Evolutionary conservation across 2,797 vertebrate genomes (phyloP).

Genomic region (Spinus pinus): DNA sequence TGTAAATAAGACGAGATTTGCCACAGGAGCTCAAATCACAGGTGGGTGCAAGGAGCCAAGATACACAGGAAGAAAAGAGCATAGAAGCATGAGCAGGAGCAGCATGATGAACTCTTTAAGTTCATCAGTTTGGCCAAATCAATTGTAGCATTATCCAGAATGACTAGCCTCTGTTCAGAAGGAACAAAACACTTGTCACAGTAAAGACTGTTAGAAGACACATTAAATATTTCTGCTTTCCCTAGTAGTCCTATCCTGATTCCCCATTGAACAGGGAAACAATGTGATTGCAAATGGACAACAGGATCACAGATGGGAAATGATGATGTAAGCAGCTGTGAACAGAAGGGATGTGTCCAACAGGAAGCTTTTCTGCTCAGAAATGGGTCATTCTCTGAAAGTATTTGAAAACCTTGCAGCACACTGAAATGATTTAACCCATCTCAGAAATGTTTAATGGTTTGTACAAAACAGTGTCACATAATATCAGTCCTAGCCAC

Average conservation of each 20-base stretch:
- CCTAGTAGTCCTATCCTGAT: background rate
- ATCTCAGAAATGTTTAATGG: background rate
- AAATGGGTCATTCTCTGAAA: slow-evolving; percentile 7
- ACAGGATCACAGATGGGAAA: background rate
- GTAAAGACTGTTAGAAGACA: background rate
- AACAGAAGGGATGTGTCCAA: background rate
- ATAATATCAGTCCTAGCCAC: background rate
- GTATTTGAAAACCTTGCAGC: background rate
- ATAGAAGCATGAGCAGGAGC: background rate
- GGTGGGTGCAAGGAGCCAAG: background rate
- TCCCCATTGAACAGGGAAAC: background rate
- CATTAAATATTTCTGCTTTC: slow-evolving; percentile 4
- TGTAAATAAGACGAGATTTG: background rate
- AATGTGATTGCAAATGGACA: background rate
- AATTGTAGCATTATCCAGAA: background rate
- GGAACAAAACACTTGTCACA: background rate
- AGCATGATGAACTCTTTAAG: background rate
- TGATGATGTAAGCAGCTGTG: background rate
- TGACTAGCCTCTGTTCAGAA: background rate
- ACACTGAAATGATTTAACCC: background rate
- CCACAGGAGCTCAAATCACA: background rate
- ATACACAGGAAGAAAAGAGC: background rate
- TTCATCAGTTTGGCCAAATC: background rate
- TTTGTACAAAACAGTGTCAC: background rate
- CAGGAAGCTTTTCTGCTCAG: background rate